A percentile compares a stretch with the other conserved stretches of the same genome.
Conservation (phyloP, 2,113 vertebrate species). For the Semnopithecus entellus region DNA sequence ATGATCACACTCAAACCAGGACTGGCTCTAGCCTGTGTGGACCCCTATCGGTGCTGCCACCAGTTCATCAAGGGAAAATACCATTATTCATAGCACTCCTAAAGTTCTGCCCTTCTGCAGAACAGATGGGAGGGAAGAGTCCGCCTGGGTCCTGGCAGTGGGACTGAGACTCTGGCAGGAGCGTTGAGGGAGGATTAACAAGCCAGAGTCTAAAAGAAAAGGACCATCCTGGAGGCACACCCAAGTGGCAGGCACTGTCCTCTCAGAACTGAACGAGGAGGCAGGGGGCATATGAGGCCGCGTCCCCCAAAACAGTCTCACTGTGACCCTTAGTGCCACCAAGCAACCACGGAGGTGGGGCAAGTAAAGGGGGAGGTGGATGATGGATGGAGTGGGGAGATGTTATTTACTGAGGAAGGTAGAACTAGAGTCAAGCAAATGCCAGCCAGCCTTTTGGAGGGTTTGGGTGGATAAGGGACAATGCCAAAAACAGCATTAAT, state of each 20-base stretch:
- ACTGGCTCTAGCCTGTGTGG: background rate
- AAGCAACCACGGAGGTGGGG: background rate
- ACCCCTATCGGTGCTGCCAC: background rate
- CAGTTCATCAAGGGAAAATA: background rate
- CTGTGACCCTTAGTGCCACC: background rate
- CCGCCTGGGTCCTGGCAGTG: background rate
- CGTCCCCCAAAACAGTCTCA: background rate
- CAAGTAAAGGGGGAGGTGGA: background rate
- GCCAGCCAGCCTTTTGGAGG: background rate
- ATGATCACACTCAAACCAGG: background rate
- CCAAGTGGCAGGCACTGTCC: background rate
- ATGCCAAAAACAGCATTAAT: background rate
- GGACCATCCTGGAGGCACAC: background rate
- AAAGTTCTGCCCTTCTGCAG: background rate
- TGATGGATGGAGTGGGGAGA: background rate
- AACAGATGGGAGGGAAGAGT: rapidly evolving
- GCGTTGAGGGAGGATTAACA: too few species aligned
- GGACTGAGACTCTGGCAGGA: background rate
- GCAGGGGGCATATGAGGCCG: background rate
- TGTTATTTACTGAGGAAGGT: background rate
- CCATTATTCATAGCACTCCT: background rate
- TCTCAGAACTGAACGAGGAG: background rate
- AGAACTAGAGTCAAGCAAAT: background rate
- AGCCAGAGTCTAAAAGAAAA: background rate
- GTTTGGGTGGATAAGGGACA: background rate